Percentiles rank a stretch among this genome's conserved stretches.
Evolutionary conservation across 2,888 invertebrate species (phyloP).

Genomic region (Pandemis cinnamomeana): DNA sequence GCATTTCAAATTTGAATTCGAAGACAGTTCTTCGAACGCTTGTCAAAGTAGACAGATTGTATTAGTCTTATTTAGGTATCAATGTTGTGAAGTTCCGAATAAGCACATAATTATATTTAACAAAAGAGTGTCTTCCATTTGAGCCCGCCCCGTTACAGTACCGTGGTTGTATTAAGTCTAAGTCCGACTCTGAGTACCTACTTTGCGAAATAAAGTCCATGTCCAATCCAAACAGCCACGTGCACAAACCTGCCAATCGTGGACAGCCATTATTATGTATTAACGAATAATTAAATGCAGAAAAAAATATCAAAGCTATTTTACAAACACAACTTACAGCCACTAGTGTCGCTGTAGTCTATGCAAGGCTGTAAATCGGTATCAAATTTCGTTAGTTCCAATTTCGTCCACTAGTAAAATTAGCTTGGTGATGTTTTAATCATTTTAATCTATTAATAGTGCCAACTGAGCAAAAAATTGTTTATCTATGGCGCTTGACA

Average conservation of each 20-base stretch:
- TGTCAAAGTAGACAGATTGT: no score
- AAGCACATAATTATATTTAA: no score
- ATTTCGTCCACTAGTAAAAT: background rate
- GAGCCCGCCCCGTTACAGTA: no score
- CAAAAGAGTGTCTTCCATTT: no score
- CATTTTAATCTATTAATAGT: slow-evolving; percentile 26
- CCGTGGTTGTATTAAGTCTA: no score
- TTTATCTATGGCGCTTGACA: slow-evolving; percentile 35
- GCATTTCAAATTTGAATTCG: no score
- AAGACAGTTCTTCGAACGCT: no score
- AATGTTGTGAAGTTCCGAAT: no score
- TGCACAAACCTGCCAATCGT: slow-evolving; percentile 6
- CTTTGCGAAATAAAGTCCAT: background rate
- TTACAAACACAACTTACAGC: background rate
- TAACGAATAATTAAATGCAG: slow-evolving; percentile 5
- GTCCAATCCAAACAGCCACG: background rate
- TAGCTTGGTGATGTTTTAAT: background rate
- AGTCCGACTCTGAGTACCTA: background rate
- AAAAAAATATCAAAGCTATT: background rate
- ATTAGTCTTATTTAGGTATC: no score
- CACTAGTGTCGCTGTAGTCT: background rate
- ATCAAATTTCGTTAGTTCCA: background rate
- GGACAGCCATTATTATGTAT: background rate
- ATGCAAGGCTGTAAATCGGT: background rate
- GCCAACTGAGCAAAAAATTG: slow-evolving; percentile 31